Conservation (phyloP, 2,113 vertebrate genomes). For the Nematolebias whitei region DNA sequence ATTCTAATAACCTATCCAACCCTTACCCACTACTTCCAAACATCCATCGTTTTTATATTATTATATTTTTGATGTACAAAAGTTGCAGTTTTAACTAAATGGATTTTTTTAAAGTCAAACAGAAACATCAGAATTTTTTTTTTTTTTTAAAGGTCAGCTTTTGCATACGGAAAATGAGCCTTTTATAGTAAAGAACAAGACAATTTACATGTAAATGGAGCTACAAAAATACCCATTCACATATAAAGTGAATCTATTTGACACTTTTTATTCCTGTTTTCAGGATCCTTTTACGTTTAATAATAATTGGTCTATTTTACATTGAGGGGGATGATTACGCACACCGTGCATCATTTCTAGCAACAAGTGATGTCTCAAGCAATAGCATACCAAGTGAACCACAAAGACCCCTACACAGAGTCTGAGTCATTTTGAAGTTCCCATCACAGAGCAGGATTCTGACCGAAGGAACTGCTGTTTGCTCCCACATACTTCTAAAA, state of each 20-base stretch:
- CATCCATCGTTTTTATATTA: no score
- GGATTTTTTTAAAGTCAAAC: no score
- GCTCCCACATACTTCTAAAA: constrained; percentile 55
- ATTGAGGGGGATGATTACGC: constrained; percentile 24
- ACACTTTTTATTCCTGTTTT: constrained; percentile 27
- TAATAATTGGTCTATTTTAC: constrained; percentile 6
- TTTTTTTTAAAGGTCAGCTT: no score
- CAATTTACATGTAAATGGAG: not conserved
- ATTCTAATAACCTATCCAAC: no score
- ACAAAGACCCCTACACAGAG: constrained; percentile 13
- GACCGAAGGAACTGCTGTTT: constrained; percentile 49
- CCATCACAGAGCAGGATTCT: constrained; percentile 26
- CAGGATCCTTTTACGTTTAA: constrained; percentile 18
- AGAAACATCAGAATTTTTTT: no score
- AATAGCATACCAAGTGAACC: constrained; percentile 20
- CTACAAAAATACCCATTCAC: not conserved
- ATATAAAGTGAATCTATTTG: not conserved
- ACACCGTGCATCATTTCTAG: not conserved
- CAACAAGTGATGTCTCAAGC: constrained; percentile 17
- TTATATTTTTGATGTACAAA: no score
- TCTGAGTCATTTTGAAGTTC: constrained; percentile 48
- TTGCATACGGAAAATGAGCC: not conserved
- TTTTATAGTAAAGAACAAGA: not conserved
- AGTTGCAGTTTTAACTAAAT: no score
- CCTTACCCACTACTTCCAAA: no score